Evolutionary conservation across 2,113 vertebrate genomes (phyloP).

Genomic region (Hydrochoerus hydrochaeris): DNA sequence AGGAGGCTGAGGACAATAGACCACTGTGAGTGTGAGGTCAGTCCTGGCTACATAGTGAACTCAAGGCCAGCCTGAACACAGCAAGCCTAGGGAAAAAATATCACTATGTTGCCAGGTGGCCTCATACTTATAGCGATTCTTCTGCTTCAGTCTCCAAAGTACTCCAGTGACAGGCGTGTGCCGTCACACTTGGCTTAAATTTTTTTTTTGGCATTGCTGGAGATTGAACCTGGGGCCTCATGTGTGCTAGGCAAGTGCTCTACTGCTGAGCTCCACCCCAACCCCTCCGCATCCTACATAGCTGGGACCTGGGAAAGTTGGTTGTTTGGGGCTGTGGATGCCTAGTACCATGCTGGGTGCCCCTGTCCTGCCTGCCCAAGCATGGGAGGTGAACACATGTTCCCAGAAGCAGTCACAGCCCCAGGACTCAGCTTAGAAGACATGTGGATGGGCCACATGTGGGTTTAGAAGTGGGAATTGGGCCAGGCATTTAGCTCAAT

Average conservation of each 20-base stretch:
- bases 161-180: not conserved
- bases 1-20: not conserved
- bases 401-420: not conserved
- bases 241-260: not conserved
- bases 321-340: not conserved
- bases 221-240: not conserved
- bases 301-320: not conserved
- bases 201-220: not conserved
- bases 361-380: not conserved
- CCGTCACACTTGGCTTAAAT: not conserved
- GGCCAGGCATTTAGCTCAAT: no score
- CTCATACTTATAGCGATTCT: not conserved
- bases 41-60: no score
- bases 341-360: not conserved
- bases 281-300: not conserved
- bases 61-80: not conserved
- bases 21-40: not conserved
- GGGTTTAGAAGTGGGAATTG: not conserved
- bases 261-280: not conserved
- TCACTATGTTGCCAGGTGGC: not conserved
- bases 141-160: not conserved
- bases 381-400: not conserved
- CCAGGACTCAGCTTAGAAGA: not conserved
- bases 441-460: not conserved
- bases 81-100: not conserved